Base-by-base conservation (phyloP, 2,888 invertebrate genomes). In the Microplitis manilae region DNA sequence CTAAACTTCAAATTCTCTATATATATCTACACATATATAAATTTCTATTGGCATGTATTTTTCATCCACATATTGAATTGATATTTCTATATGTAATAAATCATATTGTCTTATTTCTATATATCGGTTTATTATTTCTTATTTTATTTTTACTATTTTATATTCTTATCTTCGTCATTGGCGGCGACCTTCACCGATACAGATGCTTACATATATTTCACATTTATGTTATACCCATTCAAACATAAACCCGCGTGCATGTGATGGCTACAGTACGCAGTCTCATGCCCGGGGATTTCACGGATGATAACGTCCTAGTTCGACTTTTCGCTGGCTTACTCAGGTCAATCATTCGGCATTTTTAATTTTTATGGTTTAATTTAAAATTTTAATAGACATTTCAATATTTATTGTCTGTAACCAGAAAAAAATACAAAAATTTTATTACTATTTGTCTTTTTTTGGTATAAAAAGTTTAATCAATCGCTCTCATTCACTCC, bases 1-100 rank as follows among this genome's bases (percentile, higher is more conserved):
- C 83, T 71, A 84, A 81, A 84, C 80, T 84, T 84, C 78, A 79
- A 79, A 83, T 68, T 79, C 76, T 20, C 20, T 30, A 30, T 30
- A 30, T 30, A 30, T 30, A 30, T 30, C 1, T 4, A 30, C 4
- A 30, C 4, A 30, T 30, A 30, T 30, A 30, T 30, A 30, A 0
- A 30, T 30, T 30, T 30, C 30, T 64, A 15, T 13, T 64, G 15
- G 9, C 64, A 30, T 30, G 30, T 30, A 30, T 30, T 30, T 30
- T 30, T 30, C 30, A 30, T 30, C 30, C 30, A 30, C 30, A 30
- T 30, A 30, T 30, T 30, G 30, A 30, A 30, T 30, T 30, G 30
- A 30, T 30, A 30, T 30, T 30, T 30, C 30, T 30, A 30, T 30
- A 30, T 30, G 30, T 30, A 30, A 30, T 8, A 13, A 50, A 50